phyloP scores from a whole-genome alignment of 2,113 vertebrate genomes.

The Myotis yumanensis region DNA sequence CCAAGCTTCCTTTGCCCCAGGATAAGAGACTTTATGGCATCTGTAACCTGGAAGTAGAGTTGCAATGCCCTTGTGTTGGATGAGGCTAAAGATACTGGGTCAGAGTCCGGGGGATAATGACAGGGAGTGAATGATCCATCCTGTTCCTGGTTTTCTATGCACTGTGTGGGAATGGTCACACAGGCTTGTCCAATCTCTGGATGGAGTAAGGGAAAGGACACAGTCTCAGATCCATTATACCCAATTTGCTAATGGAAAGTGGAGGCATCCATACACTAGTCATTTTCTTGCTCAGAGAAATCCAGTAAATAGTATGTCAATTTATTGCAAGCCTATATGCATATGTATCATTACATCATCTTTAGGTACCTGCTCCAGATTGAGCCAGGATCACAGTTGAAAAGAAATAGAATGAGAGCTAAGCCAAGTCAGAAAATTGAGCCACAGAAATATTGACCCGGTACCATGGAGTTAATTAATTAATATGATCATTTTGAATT shows the following conservation, averaged over 20 bases:
- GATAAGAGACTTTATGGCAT: background rate
- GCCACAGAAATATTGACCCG: background rate
- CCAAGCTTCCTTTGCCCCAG: background rate
- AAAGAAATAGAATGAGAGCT: background rate
- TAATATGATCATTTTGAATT: background rate
- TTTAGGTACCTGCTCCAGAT: background rate
- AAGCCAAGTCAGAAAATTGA: background rate
- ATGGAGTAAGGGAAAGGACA: background rate
- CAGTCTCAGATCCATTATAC: background rate
- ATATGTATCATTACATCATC: background rate
- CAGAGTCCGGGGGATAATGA: background rate
- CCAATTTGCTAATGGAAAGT: constrained; percentile 10
- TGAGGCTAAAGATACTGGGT: background rate
- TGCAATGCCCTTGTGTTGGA: too few species aligned
- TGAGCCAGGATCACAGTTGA: background rate
- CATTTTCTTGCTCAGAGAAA: constrained; percentile 28
- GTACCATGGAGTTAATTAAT: background rate
- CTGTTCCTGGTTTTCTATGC: background rate
- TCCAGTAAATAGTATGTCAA: background rate
- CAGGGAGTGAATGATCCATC: background rate
- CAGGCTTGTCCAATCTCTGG: background rate
- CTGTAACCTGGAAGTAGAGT: background rate
- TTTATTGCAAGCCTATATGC: background rate
- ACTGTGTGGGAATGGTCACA: background rate
- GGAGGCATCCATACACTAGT: background rate